These are phyloP conservation scores for Macrobrachium nipponense DNA, from an alignment of 1,140 invertebrate genomes.

Conservation along the genomic window DNA sequence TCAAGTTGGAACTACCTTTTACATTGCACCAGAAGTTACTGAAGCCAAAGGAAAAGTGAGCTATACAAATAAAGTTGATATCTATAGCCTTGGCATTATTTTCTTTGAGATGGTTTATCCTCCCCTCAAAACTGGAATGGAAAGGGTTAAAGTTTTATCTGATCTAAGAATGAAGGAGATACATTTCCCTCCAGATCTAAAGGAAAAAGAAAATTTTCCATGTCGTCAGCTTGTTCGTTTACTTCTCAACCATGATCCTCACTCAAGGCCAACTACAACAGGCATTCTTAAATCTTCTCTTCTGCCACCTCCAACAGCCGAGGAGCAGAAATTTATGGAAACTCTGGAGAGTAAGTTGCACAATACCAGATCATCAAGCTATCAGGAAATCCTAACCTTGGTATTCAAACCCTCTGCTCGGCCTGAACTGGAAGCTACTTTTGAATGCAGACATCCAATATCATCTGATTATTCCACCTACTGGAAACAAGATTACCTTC, in stretches of 20 bases:
- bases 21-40: constrained; percentile 74
- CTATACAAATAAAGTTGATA: constrained; percentile 88
- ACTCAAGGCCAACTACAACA: constrained; percentile 82
- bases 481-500: constrained; percentile 54
- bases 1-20: constrained; percentile 91
- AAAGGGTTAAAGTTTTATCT: constrained; percentile 82
- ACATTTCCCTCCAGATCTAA: constrained; percentile 76
- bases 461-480: constrained; percentile 43
- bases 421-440: constrained; percentile 56
- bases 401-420: constrained; percentile 60
- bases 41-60: constrained; percentile 64
- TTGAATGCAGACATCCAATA: constrained; percentile 43
- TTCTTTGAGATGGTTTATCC: constrained; percentile 95
- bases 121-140: constrained; percentile 86
- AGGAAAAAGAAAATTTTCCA: constrained; percentile 68
- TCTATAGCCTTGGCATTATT: constrained; percentile 91
- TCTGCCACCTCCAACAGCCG: constrained; percentile 81
- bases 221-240: constrained; percentile 74
- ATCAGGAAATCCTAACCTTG: constrained; percentile 58
- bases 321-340: constrained; percentile 76
- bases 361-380: constrained; percentile 71
- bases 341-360: constrained; percentile 79
- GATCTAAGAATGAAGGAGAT: constrained; percentile 78
- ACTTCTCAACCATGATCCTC: constrained; percentile 88
- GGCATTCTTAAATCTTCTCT: constrained; percentile 85